Evolutionary conservation across 2,888 invertebrate genomes (phyloP).

Genomic region (Icerya purchasi): DNA sequence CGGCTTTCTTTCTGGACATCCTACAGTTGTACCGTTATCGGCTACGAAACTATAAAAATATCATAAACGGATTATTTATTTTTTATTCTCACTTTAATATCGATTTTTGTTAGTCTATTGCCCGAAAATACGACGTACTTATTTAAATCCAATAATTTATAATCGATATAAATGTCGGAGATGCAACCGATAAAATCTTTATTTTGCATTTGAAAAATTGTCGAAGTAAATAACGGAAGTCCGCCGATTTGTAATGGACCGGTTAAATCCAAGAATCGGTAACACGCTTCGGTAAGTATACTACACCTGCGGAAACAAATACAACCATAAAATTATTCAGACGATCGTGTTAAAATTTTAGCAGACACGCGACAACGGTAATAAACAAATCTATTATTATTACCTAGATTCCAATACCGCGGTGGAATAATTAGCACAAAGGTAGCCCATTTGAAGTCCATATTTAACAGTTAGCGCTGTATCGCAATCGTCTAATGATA

Average conservation of each 20-base stretch:
- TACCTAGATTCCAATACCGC: constrained; percentile 47
- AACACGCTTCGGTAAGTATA: constrained; percentile 24
- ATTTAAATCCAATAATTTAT: constrained; percentile 68
- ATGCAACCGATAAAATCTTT: constrained; percentile 80
- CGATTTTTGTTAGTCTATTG: no score
- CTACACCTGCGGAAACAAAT: not conserved
- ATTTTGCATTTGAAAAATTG: constrained; percentile 29
- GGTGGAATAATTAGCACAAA: constrained; percentile 57
- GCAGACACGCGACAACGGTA: constrained; percentile 48
- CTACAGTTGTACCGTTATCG: constrained; percentile 68
- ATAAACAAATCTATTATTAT: constrained; percentile 50
- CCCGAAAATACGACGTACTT: no score
- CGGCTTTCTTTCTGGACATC: constrained; percentile 65
- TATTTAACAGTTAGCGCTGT: constrained; percentile 52
- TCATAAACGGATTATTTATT: no score
- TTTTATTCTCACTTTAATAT: no score
- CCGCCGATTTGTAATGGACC: constrained; percentile 79
- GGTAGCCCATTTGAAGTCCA: constrained; percentile 44
- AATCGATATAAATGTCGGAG: constrained; percentile 64
- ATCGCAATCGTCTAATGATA: constrained; percentile 74
- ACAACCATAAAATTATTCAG: no score
- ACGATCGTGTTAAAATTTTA: no score
- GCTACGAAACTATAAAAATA: constrained; percentile 43
- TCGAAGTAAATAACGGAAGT: constrained; percentile 49
- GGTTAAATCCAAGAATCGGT: constrained; percentile 69